Base-by-base conservation (phyloP, 2,113 vertebrate genomes). In the Proteles cristata region DNA sequence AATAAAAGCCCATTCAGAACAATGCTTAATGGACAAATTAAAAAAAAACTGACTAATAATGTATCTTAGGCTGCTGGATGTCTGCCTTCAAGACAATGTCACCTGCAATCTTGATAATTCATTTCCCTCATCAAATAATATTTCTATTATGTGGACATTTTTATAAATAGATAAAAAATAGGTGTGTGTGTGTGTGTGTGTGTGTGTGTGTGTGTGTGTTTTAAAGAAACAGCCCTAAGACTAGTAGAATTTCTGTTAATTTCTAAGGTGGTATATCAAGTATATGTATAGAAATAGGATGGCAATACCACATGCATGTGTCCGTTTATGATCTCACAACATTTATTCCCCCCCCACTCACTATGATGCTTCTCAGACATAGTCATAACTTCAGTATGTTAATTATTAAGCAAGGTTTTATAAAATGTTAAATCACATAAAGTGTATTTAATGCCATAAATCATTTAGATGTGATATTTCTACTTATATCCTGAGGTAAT, bases 361-460 rank as follows among this genome's bases (percentile, higher is more conserved):
- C 15, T 53, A 21, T 90, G 69, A 88, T 17, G 21, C 4, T 23
- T 69, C 58, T 83, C 39, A 50, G 5, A 28, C 14, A 39, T 21
- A 82, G 28, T 69, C 21, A 48, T n/a, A 33, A 45, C 28, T 35
- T 23, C 5, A 33, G 23, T 31, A 69, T 28, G 14, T 90, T 55
- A n/a, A 21, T 65, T 65, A 91, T 45, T 81, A 81, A 74, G 43
- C 21, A 68, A 87, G 21, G 12, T 61, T 92, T 87, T 50, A 43
- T 45, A 26, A 11, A 63, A 63, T 94, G 53, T 83, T 92, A 90
- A 95, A 11, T 65, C 61, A 53, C n/a, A 95, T 39, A 84, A 88
- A 79, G 63, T 89, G 1, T 93, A 87, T n/a, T 88, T 94, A 82
- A 48, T 91, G n/a, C 73, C 53, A 74, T 4, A 93, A 74, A 94